Base-by-base conservation (phyloP, 2,797 vertebrate genomes). In the Leucoraja ocellata region DNA sequence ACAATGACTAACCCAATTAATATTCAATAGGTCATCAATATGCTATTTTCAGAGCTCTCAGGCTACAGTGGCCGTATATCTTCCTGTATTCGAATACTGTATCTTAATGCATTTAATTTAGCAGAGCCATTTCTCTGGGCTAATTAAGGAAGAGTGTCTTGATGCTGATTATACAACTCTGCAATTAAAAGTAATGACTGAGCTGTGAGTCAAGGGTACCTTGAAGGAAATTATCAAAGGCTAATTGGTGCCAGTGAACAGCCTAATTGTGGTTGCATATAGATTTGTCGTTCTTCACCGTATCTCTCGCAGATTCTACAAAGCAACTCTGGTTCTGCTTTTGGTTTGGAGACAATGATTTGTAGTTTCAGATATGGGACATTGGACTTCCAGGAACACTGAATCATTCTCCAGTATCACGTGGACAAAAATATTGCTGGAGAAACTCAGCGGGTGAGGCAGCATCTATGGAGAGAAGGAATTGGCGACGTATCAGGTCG, bases 91-190 rank as follows among this genome's bases (percentile, higher is more conserved):
- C 61, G 39, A 88, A 88, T 36, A 68, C 28, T 84, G n/a, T 68
- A 68, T 68, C 61, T 68, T 88, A 36, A 68, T 36, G 16, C 84
- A 36, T 36, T 88, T 88, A 68, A 88, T 88, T 88, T 88, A 65
- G n/a, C 84, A 88, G 84, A 88, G 84, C 63, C 61, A 36, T 88
- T 88, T 68, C 84, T 88, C 63, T 88, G 32, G 84, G 61, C 84
- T 16, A 88, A 88, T 88, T 88, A 88, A 88, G 16, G 84, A 68
- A 88, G 84, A 88, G 63, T 88, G n/a, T 65, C 84, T 39, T 68
- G 93, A 93, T 93, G 93, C 65, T 93, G 63, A 93, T 93, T 93
- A 83, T 61, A 79, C 83, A 80, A 78, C 93, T 65, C 65, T 93
- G 78, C 84, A 88, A 88, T 88, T 88, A 65, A 93, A 58, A 58